Evolutionary conservation across 2,113 vertebrate genomes (phyloP), one percentile per base, ranked within the genome.

Genomic region (Microtus oregoni): DNA sequence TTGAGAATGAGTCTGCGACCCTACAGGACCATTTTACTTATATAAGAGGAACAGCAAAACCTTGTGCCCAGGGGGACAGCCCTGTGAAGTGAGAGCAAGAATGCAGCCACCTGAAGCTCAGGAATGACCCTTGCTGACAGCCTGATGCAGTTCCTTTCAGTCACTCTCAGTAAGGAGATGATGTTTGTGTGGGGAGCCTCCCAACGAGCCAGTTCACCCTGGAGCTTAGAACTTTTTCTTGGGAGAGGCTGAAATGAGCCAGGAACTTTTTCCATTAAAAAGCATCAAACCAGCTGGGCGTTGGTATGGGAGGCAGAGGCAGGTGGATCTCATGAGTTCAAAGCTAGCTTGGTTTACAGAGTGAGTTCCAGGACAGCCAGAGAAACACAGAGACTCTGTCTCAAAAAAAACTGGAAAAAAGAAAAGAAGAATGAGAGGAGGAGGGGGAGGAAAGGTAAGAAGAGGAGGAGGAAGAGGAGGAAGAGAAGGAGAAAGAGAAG

Each of bases 401-500:
- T 44, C 44, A 44, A 44, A 44, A 41, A 44, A 44, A 44, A 44
- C 44, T 44, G 44, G 44, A 44, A 44, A 58, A 52, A 58, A 52
- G 19, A 35, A 15, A 17, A 15, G 7, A 15, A 35, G 30, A 70
- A 32, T 6, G 5, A 68, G 30, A 35, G 11, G 7, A 30, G 14
- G 13, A 32, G 14, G 30, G 32, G 14, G 14, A 32, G 32, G 30
- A 32, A 6, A 3, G 15, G 3, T 10, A 50, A 19, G 8, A 35
- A 35, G 4, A 52, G 6, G 0, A 24, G 24, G 19, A 11, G 3
- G 2, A 3, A 24, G 20, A 58, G n/a, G 0, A 13, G 13, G 19
- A 11, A 11, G 0, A 3, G n/a, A 12, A 7, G 2, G 3, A 38
- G 3, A 6, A 6, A 5, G 20, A n/a, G 3, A 15, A 1, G 38